A percentile compares a stretch with the other conserved stretches of the same genome.
Evolutionary conservation across 1,140 invertebrate genomes (phyloP).

Genomic region (Rhyzopertha dominica): DNA sequence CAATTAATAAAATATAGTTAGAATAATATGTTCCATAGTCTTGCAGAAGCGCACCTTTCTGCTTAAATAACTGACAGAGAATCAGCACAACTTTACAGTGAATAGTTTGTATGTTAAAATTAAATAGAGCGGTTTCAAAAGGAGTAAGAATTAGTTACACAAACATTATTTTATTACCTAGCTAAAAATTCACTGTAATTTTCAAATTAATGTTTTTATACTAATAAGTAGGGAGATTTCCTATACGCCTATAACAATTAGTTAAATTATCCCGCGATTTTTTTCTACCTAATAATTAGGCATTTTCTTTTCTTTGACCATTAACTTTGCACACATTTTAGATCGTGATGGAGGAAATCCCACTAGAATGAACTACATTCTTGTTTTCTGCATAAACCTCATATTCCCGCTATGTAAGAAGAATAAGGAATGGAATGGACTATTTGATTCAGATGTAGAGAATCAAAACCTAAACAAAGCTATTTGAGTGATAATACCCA

Average conservation of each 20-base stretch:
- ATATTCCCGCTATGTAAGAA: too few species aligned
- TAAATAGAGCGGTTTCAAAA: too few species aligned
- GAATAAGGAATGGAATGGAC: too few species aligned
- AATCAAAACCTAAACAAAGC: too few species aligned
- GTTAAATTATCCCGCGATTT: constrained; percentile 1
- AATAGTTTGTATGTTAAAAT: too few species aligned
- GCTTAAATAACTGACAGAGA: not conserved
- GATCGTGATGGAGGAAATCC: constrained; percentile 58
- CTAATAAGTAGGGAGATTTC: constrained; percentile 11
- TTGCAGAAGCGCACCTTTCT: not conserved
- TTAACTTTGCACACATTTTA: constrained; percentile 40
- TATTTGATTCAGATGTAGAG: too few species aligned
- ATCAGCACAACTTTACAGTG: not conserved
- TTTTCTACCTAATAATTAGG: constrained; percentile 9
- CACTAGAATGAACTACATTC: constrained; percentile 52
- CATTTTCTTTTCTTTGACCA: constrained; percentile 2
- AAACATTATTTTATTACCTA: not conserved
- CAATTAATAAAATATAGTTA: not conserved
- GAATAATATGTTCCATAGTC: not conserved
- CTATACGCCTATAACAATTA: constrained; percentile 8
- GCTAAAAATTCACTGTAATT: constrained; percentile 4
- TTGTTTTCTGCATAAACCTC: too few species aligned
- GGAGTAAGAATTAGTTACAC: too few species aligned
- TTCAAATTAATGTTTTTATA: constrained; percentile 5
- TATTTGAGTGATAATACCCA: too few species aligned